phyloP scores from a whole-genome alignment of 2,797 vertebrate species.

The Sternarchorhynchus goeldii region DNA sequence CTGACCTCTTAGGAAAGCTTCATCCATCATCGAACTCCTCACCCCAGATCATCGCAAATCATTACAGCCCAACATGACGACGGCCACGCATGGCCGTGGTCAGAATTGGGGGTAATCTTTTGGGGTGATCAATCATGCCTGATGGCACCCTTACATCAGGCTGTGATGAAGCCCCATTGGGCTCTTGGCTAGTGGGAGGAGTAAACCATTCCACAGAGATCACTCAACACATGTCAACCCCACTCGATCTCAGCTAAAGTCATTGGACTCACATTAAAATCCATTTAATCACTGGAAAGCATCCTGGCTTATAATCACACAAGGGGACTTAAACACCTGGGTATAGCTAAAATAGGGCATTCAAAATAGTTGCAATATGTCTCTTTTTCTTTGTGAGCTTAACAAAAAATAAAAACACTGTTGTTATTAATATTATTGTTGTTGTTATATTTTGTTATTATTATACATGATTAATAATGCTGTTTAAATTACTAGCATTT shows the following conservation, averaged over 20 bases:
- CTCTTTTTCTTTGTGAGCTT: background rate
- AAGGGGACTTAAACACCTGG: background rate
- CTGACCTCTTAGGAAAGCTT: constrained; percentile 61
- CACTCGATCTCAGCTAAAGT: constrained; percentile 32
- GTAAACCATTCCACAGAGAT: constrained; percentile 48
- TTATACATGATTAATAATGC: background rate
- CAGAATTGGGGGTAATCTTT: constrained; percentile 75
- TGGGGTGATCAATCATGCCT: constrained; percentile 78
- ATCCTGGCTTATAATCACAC: constrained; percentile 20
- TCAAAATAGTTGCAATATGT: constrained; percentile 3
- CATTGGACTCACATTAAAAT: constrained; percentile 44
- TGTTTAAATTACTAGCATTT: background rate
- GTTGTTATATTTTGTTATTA: too few relatives aligned
- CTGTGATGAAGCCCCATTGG: constrained; percentile 72
- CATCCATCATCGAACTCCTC: constrained; percentile 82
- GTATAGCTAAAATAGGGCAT: constrained; percentile 19
- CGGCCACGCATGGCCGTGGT: constrained; percentile 61
- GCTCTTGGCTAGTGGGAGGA: constrained; percentile 43
- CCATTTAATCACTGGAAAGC: constrained; percentile 39
- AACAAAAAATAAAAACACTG: background rate
- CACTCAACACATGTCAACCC: constrained; percentile 46
- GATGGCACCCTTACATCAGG: constrained; percentile 74
- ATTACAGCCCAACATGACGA: constrained; percentile 66
- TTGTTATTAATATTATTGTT: too few relatives aligned
- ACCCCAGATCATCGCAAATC: constrained; percentile 78